phyloP scores from a whole-genome alignment of 2,888 invertebrate genomes.

The Melieria omissa region DNA sequence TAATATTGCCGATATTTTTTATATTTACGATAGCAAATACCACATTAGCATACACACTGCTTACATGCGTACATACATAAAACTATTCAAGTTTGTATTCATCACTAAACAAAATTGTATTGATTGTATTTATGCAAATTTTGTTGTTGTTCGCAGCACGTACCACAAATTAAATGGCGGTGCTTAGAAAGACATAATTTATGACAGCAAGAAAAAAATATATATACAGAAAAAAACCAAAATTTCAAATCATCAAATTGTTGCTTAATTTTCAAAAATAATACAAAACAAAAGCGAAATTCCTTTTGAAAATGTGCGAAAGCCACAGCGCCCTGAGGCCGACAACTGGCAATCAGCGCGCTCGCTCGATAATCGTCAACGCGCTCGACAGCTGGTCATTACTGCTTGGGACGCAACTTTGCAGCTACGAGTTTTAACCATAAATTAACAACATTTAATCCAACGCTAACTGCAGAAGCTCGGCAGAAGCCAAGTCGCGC shows the following conservation, averaged over 20 bases:
- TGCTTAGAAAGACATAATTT: conserved; percentile 9
- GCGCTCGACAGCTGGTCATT: conserved; percentile 2
- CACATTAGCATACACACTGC: too few species aligned
- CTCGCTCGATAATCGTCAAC: neutral
- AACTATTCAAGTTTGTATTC: neutral
- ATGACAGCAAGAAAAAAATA: too few species aligned
- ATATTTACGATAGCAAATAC: too few species aligned
- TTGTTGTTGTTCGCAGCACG: neutral
- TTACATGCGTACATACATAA: neutral
- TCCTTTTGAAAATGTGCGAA: neutral
- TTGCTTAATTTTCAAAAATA: neutral
- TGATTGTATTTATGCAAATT: conserved; percentile 9
- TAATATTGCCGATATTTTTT: too few species aligned
- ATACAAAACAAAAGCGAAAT: neutral
- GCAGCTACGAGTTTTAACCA: neutral
- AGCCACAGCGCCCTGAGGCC: neutral
- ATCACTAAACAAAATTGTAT: neutral
- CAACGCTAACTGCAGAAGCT: conserved; percentile 5
- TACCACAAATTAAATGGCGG: conserved; percentile 15
- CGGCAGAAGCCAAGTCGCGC: conserved; percentile 10
- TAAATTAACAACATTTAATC: neutral
- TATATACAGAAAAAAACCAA: too few species aligned
- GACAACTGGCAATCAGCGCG: neutral
- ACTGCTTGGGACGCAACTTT: neutral
- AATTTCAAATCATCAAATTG: neutral